Percentiles rank a stretch among this genome's conserved stretches.
These are phyloP conservation scores for Ardeotis arabs DNA, from an alignment of 2,113 vertebrate species.

Conservation along the genomic window DNA sequence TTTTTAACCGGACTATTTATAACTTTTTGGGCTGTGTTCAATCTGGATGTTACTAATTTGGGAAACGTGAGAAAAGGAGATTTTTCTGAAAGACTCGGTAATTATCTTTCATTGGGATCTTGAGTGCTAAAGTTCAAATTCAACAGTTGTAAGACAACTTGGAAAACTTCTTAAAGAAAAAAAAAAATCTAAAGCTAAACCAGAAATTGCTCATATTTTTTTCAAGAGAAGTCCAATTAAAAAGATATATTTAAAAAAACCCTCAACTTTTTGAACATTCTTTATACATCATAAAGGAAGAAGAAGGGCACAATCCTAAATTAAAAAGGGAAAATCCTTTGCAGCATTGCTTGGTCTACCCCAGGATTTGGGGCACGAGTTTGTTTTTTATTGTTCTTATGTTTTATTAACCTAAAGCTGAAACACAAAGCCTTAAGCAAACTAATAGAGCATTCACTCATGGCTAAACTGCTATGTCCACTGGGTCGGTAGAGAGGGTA, in stretches of 20 bases:
- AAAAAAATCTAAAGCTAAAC: not conserved
- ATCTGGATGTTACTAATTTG: conserved; percentile 51
- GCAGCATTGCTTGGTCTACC: not conserved
- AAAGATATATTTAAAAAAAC: not conserved
- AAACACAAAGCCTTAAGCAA: not conserved
- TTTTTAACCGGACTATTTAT: conserved; percentile 15
- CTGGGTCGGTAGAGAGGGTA: not conserved
- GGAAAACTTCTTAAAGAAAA: not conserved
- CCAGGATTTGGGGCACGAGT: not conserved
- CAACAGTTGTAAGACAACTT: not conserved
- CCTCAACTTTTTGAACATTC: too few species aligned
- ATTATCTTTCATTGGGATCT: conserved; percentile 36
- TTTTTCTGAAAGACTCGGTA: conserved; percentile 9
- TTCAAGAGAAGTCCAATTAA: not conserved
- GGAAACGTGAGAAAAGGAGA: conserved; percentile 63
- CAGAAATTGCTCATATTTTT: not conserved
- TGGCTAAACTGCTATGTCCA: not conserved
- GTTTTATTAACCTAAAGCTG: not conserved
- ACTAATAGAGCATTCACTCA: not conserved
- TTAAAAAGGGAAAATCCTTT: not conserved
- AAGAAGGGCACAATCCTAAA: not conserved
- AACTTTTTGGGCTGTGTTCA: conserved; percentile 13
- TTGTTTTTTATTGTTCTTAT: not conserved
- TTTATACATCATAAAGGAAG: not conserved
- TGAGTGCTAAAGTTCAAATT: conserved; percentile 15